Evolutionary conservation across 2,888 invertebrate genomes (phyloP), one percentile per base, ranked within the genome.

Genomic region (Malachius bipustulatus): DNA sequence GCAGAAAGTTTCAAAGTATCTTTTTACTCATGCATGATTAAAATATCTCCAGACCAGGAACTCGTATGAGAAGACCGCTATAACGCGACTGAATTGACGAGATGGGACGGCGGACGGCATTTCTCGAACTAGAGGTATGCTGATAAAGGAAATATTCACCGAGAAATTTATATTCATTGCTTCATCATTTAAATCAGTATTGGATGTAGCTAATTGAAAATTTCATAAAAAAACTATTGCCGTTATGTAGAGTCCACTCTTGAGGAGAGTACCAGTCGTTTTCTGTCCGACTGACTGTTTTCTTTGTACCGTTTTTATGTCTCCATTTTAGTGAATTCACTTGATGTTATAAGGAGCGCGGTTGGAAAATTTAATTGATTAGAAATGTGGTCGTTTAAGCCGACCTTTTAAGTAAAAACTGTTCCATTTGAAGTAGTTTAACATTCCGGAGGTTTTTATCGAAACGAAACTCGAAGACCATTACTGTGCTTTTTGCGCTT

Each of bases 171-270:
- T 49, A 46, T 45, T 45, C 44, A 49, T 48, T 43, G 40, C 45
- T 29, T 35, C 39, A 42, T n/a, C 45, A 47, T 47, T 48, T 45
- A 38, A 44, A 47, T 47, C 38, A 43, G 45, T 38, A 46, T 45
- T 47, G 42, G 45, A 39, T 37, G 14, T 35, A 34, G 46, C 47
- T 47, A 47, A 47, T 47, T 47, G 47, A 49, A 50, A 47, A 50
- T 41, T 45, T 46, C 41, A 48, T 44, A 48, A 48, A 49, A 49
- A 49, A 40, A 44, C 44, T 44, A 43, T 45, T 45, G 45, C 49
- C 47, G 47, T 48, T 31, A 31, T 10, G 13, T 28, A 28, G n/a
- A n/a, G n/a, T 19, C n/a, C n/a, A 19, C 24, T 6, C n/a, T 19
- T 8, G 24, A 8, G 6, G 24, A n/a, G 6, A 8, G n/a, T 19